These are phyloP conservation scores for Caenorhabditis macrosperma DNA, from an alignment of 2,888 invertebrate species.

Conservation along the genomic window DNA sequence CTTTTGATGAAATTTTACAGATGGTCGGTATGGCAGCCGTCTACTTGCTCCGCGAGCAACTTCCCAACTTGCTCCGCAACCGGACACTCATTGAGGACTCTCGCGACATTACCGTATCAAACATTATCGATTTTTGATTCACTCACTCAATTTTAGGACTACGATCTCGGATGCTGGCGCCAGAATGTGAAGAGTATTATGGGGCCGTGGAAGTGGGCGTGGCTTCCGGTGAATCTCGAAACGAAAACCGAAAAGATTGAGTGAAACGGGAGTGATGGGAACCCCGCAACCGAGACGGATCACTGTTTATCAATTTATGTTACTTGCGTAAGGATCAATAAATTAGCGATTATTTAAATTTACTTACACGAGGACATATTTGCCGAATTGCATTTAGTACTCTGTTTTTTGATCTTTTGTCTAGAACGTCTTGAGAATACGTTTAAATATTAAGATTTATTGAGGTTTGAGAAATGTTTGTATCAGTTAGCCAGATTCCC, in stretches of 20 bases:
- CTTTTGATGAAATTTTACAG: conserved; percentile 18
- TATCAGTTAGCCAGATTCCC: too few relatives aligned
- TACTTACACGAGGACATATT: too few relatives aligned
- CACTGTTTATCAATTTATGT: too few relatives aligned
- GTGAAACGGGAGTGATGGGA: not conserved
- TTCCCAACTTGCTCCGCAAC: conserved; percentile 56
- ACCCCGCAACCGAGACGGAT: too few relatives aligned
- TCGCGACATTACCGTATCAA: conserved; percentile 16
- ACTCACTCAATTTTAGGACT: too few relatives aligned
- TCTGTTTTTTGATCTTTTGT: too few relatives aligned
- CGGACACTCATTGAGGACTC: conserved; percentile 64
- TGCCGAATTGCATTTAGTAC: too few relatives aligned
- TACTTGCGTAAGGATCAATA: too few relatives aligned
- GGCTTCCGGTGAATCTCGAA: conserved; percentile 18
- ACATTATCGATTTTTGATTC: not conserved
- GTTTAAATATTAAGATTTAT: too few relatives aligned
- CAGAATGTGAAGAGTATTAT: conserved; percentile 47
- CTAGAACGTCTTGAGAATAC: too few relatives aligned
- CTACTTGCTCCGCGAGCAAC: conserved; percentile 53
- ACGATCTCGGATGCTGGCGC: conserved; percentile 39
- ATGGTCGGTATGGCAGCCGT: conserved; percentile 51
- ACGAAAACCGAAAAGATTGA: not conserved
- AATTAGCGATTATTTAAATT: too few relatives aligned
- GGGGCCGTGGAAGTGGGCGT: conserved; percentile 41
- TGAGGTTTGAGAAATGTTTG: too few relatives aligned